Evolutionary conservation across 92 coral and sea anemone species (phyloP).

Genomic region (Phenganax stokvisi): DNA sequence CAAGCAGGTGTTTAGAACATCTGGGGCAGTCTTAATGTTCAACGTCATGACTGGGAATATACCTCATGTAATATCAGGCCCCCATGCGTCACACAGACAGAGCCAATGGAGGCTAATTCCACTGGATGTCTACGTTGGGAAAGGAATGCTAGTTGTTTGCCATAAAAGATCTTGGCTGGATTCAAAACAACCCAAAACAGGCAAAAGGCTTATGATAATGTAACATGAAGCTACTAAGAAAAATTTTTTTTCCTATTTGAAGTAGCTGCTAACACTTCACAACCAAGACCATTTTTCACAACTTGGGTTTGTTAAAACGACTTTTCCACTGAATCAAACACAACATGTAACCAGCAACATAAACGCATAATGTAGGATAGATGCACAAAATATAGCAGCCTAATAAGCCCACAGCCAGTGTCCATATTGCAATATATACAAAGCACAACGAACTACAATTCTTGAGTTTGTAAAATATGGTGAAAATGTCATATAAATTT

Average conservation of each 20-base stretch:
- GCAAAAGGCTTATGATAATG: background rate
- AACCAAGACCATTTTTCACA: too few relatives aligned
- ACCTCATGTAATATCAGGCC: constrained; percentile 71
- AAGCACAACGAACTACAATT: background rate
- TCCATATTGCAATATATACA: background rate
- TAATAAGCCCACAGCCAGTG: background rate
- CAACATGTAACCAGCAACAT: too few relatives aligned
- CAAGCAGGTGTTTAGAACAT: constrained; percentile 57
- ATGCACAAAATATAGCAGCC: background rate
- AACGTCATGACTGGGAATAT: constrained; percentile 83
- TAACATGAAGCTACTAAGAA: background rate
- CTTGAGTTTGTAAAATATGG: background rate
- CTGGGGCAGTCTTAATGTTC: constrained; percentile 76
- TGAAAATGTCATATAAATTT: background rate
- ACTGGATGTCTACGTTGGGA: constrained; percentile 60
- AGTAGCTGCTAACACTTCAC: too few relatives aligned
- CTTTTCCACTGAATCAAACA: too few relatives aligned
- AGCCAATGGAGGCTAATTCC: constrained; percentile 39
- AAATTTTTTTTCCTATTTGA: too few relatives aligned
- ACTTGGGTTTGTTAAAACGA: too few relatives aligned
- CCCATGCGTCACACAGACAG: constrained; percentile 43
- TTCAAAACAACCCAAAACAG: background rate
- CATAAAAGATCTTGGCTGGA: background rate
- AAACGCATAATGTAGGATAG: too few relatives aligned
- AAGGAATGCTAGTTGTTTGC: background rate